phyloP scores from a whole-genome alignment of 2,888 invertebrate species.

The Neoitamus cyanurus region DNA sequence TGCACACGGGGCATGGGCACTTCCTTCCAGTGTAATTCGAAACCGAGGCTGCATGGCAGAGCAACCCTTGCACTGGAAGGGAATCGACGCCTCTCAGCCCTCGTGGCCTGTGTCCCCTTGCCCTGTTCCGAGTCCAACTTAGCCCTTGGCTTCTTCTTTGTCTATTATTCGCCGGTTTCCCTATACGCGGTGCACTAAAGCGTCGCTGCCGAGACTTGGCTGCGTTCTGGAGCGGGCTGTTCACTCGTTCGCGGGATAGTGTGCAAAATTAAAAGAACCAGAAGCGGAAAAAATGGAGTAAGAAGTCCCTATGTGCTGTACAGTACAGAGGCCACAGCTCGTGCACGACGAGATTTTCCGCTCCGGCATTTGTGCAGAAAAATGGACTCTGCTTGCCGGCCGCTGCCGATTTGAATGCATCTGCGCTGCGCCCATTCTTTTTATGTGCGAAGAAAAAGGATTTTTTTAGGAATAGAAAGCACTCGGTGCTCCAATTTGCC shows the following conservation, averaged over 20 bases:
- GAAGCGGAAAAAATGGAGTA: slow-evolving; percentile 7
- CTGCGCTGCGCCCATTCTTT: slow-evolving; percentile 44
- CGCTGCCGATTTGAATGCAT: slow-evolving; percentile 33
- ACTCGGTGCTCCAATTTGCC: slow-evolving; percentile 20
- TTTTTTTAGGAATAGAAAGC: slow-evolving; percentile 33
- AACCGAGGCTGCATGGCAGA: not conserved
- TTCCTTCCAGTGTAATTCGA: not conserved
- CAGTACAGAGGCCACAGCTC: not conserved
- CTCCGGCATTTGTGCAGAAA: not conserved
- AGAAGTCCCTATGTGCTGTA: not conserved
- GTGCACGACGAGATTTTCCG: not conserved
- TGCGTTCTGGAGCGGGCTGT: not conserved
- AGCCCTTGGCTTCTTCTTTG: not conserved
- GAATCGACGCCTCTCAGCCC: not conserved
- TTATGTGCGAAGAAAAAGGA: not conserved
- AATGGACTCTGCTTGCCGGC: not conserved
- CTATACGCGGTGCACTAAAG: not conserved
- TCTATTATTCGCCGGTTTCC: not conserved
- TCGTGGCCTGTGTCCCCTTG: not conserved
- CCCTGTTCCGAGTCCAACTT: not conserved
- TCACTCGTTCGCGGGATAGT: not conserved
- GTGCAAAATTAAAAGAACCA: not conserved
- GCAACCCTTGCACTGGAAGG: slow-evolving; percentile 2
- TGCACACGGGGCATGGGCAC: not conserved
- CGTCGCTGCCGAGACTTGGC: not conserved